Conservation (phyloP, 1,140 invertebrate species). For the Glomeris maerens region DNA sequence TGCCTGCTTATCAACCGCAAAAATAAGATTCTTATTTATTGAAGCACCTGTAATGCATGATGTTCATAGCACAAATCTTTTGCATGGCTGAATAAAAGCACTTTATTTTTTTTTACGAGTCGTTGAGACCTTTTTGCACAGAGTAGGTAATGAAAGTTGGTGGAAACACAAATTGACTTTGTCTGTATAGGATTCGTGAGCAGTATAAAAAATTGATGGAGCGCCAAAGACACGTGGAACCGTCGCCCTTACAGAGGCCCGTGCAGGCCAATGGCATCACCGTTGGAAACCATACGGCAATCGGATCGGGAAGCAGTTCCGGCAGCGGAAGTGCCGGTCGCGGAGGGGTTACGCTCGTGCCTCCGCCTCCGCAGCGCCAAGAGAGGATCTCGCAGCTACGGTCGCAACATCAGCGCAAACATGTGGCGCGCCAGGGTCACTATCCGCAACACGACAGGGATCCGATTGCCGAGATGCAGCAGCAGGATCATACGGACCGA, state of each 20-base stretch:
- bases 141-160: too few relatives aligned
- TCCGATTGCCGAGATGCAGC: constrained; percentile 27
- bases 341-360: too few relatives aligned
- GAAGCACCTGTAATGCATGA: too few relatives aligned
- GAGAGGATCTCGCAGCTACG: constrained; percentile 39
- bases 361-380: constrained; percentile 27
- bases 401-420: constrained; percentile 38
- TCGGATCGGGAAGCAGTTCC: constrained; percentile 20
- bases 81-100: too few relatives aligned
- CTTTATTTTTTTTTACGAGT: too few relatives aligned
- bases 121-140: too few relatives aligned
- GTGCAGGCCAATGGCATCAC: neutral
- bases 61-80: too few relatives aligned
- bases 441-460: constrained; percentile 35
- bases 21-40: too few relatives aligned
- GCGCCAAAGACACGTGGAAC: constrained; percentile 22
- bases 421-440: constrained; percentile 36
- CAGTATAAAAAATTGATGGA: constrained; percentile 33
- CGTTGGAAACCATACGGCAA: constrained; percentile 13
- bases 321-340: constrained; percentile 22
- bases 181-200: constrained; percentile 29
- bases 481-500: too few relatives aligned
- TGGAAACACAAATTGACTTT: too few relatives aligned
- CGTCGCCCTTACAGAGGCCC: constrained; percentile 7
- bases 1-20: too few relatives aligned